Base-by-base conservation (phyloP, 2,888 invertebrate genomes). In the Carpatolechia fugitivella region DNA sequence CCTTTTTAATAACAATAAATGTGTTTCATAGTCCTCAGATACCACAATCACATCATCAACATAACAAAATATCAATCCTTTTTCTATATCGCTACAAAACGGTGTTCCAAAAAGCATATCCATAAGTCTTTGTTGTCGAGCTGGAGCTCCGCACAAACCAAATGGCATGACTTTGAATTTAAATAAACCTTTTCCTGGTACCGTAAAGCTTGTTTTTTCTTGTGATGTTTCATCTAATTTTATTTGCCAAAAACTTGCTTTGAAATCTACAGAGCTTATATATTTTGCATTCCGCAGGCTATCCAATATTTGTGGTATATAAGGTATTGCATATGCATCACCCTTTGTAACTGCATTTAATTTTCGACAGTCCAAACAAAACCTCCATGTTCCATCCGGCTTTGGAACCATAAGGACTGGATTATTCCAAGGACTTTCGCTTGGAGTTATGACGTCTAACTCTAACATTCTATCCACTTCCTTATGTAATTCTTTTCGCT, bases 141-240 rank as follows among this genome's bases (percentile, higher is more conserved):
- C 55, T 1, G 59, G 54, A 1, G 59, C 49, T 8, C 55, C 56
- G 10, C 35, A 14, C 1, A 59, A n/a, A 1, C 61, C 59, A 54
- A 61, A 61, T 2, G 57, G 55, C 59, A 59, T 61, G 1, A 57
- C 57, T 20, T 55, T 56, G 33, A 57, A 59, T 35, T 59, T 56
- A 33, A 46, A 57, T 0, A 56, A n/a, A 0, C 61, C 61, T 16
- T 49, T 56, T 8, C 61, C 59, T 4, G 61, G 59, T 6, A 59
- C 52, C 3, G 55, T 55, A 46, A 61, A 59, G 2, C 53, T 55
- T 0, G 59, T 61, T 41, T 59, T 58, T 16, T 58, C 59, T 41
- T 58, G 57, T 14, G 56, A 49, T 16, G 8, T 16, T 11, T 8
- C 8, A 33, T 33, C 16, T 31, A 47, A 31, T 13, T 7, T 1